Evolutionary conservation across 2,113 vertebrate genomes (phyloP), one percentile per base, ranked within the genome.

Genomic region (Panthera leo): DNA sequence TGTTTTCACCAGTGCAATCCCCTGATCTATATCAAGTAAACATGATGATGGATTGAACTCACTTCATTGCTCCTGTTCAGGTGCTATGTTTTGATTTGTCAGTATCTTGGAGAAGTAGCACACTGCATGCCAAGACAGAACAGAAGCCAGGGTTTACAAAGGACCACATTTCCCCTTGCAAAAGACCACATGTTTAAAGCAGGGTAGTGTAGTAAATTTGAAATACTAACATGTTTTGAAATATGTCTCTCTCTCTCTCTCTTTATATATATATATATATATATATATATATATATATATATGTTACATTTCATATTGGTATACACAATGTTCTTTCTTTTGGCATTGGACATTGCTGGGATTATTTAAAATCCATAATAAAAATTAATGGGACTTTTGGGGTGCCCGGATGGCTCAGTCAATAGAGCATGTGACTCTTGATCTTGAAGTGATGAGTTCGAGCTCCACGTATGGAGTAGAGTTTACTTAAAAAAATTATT

Each of bases 151-250:
- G 18, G 21, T 91, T 85, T 94, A 51, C 29, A 83, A 88, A 96
- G 83, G 65, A 89, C 34, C 78, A 83, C n/a, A 73, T 91, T 95
- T 96, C 68, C 5, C 42, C 27, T 15, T 90, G 58, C 29, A 78
- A 79, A 95, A 89, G 53, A 91, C 42, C 83, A 78, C 48, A 68
- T 93, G 96, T 96, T 68, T 8, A 45, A 55, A 91, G 7, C 73
- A 91, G 25, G 2, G 1, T 68, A 39, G 53, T 83, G 1, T 55
- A 78, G 25, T 53, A 75, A 92, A 73, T 95, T 90, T 90, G 58
- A 97, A 94, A 91, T 75, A 83, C 31, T 94, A 27, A 83, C 68
- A 63, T 92, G 13, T 91, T 95, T 84, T 95, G 25, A 82, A 96
- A 88, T 88, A 76, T 51, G 29, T 87, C n/a, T 9, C 45, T 9